Evolutionary conservation across 2,888 invertebrate genomes (phyloP).

Genomic region (Rotaria macrura): DNA sequence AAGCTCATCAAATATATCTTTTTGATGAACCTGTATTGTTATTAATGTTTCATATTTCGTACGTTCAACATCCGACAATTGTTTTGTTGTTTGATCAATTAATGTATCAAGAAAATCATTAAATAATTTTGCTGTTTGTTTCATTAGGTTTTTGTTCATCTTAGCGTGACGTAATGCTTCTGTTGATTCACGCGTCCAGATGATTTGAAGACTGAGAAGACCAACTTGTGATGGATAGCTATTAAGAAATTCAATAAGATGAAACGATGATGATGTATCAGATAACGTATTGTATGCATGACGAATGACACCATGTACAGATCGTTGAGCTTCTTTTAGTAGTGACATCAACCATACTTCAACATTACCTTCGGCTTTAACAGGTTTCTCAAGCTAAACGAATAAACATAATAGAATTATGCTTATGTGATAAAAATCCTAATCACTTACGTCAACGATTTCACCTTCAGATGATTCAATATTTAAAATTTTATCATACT

Average conservation of each 20-base stretch:
- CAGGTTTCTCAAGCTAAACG: neutral
- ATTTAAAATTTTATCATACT: constrained; percentile 84
- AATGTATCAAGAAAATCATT: constrained; percentile 78
- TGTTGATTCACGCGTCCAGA: constrained; percentile 90
- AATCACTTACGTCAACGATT: constrained; percentile 54
- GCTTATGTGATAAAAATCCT: neutral
- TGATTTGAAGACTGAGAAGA: constrained; percentile 72
- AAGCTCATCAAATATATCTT: constrained; percentile 89
- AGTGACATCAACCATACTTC: constrained; percentile 87
- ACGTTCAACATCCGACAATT: constrained; percentile 75
- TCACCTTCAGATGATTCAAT: constrained; percentile 86
- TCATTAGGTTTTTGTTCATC: constrained; percentile 84
- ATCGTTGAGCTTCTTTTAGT: constrained; percentile 73
- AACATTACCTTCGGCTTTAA: constrained; percentile 52
- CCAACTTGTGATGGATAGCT: constrained; percentile 82
- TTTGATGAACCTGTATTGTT: constrained; percentile 93
- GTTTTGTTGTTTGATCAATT: constrained; percentile 85
- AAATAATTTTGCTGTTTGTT: constrained; percentile 84
- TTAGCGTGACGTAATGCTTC: constrained; percentile 76
- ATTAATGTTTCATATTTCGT: constrained; percentile 90
- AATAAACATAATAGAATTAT: neutral
- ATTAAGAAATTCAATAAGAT: constrained; percentile 71
- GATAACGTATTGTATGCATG: constrained; percentile 70
- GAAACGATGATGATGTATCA: constrained; percentile 58
- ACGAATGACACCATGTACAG: constrained; percentile 80